phyloP scores from a whole-genome alignment of 2,888 invertebrate species.

The Automeris io region DNA sequence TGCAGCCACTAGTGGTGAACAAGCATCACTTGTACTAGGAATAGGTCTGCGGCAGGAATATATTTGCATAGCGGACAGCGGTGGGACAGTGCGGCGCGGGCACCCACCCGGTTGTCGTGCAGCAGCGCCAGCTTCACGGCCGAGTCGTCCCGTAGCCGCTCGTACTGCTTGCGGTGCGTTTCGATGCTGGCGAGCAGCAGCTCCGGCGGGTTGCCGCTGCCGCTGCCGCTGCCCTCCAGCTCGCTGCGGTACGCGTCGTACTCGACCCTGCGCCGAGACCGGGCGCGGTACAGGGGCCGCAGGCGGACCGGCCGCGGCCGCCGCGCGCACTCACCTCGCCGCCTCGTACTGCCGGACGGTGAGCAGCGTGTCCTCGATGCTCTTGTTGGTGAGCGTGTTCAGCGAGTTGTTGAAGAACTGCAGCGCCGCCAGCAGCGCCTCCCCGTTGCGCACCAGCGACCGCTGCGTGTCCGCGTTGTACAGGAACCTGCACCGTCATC shows the following conservation, averaged over 20 bases:
- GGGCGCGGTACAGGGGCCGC: neutral
- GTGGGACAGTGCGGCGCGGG: too few relatives aligned
- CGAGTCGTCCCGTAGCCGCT: conserved; percentile 94
- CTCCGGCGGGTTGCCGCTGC: conserved; percentile 81
- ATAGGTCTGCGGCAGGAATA: too few relatives aligned
- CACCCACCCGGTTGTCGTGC: conserved; percentile 98
- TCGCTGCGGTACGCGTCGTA: conserved; percentile 99
- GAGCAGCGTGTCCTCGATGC: conserved; percentile 95
- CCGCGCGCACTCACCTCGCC: conserved; percentile 56
- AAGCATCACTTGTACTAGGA: too few relatives aligned
- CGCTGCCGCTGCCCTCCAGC: conserved; percentile 84
- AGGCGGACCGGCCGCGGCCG: neutral
- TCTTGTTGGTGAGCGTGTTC: conserved; percentile 97
- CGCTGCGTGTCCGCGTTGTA: conserved; percentile 98
- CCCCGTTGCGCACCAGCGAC: conserved; percentile 92
- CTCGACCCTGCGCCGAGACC: conserved; percentile 82
- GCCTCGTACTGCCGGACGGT: conserved; percentile 79
- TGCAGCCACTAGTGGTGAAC: too few relatives aligned
- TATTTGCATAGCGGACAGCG: too few relatives aligned
- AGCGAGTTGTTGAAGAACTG: conserved; percentile 98
- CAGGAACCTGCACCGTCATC: conserved; percentile 78
- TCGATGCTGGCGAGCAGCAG: conserved; percentile 87
- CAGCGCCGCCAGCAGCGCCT: conserved; percentile 92
- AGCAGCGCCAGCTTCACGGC: conserved; percentile 96
- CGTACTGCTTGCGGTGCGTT: conserved; percentile 92